Evolutionary conservation across 2,888 invertebrate genomes (phyloP).

Genomic region (Bellardia bayeri): DNA sequence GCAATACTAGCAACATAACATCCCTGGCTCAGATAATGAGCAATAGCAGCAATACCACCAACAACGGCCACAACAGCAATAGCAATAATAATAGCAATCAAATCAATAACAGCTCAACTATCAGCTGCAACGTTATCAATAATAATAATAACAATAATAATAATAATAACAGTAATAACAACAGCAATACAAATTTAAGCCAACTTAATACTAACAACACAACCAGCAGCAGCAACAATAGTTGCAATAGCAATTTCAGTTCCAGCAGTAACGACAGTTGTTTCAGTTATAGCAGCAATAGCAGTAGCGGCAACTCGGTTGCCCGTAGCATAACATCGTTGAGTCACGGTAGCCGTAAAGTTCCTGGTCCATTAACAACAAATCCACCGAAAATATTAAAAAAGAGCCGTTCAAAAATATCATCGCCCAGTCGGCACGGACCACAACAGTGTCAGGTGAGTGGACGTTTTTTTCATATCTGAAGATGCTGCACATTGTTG

Average conservation of each 20-base stretch:
- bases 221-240: conserved; percentile 77
- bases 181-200: conserved; percentile 75
- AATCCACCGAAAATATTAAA: conserved; percentile 85
- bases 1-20: conserved; percentile 81
- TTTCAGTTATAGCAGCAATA: conserved; percentile 77
- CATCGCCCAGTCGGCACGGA: conserved; percentile 95
- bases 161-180: conserved; percentile 77
- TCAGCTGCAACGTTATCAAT: conserved; percentile 75
- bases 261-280: conserved; percentile 74
- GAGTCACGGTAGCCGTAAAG: conserved; percentile 77
- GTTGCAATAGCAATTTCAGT: conserved; percentile 76
- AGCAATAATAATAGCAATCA: conserved; percentile 78
- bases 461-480: not conserved
- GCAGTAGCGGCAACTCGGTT: conserved; percentile 73
- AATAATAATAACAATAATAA: conserved; percentile 53
- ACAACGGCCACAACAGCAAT: conserved; percentile 77
- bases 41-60: conserved; percentile 77
- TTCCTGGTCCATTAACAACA: conserved; percentile 74
- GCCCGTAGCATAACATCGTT: conserved; percentile 70
- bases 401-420: conserved; percentile 92
- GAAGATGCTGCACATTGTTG: too few species aligned
- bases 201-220: conserved; percentile 78
- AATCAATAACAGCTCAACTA: conserved; percentile 57
- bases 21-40: conserved; percentile 82
- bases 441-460: conserved; percentile 96